phyloP scores from a whole-genome alignment of 2,113 vertebrate species.

The Sprattus sprattus region DNA sequence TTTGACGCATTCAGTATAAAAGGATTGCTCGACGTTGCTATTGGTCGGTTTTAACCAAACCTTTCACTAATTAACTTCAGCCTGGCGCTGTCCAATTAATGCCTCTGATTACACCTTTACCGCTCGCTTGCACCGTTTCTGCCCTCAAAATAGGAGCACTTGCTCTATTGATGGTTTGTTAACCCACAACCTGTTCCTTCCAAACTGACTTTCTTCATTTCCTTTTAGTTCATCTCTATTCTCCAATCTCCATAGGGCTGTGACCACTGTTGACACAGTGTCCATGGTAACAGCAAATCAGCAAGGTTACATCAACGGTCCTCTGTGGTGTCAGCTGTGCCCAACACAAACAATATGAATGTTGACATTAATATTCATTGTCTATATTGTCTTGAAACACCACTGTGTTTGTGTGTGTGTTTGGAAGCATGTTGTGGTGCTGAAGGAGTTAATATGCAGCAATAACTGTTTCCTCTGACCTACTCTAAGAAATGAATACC shows the following conservation, averaged over 20 bases:
- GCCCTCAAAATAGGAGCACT: neutral
- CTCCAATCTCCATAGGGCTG: neutral
- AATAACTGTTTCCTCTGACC: neutral
- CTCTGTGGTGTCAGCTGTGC: neutral
- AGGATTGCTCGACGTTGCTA: too few relatives aligned
- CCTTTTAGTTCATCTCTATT: neutral
- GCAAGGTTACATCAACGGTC: neutral
- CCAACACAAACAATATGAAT: neutral
- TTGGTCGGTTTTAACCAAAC: too few relatives aligned
- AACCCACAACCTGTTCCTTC: neutral
- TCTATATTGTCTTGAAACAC: neutral
- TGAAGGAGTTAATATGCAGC: neutral
- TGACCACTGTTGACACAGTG: neutral
- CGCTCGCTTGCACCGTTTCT: too few relatives aligned
- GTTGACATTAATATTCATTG: neutral
- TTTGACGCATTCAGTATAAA: too few relatives aligned
- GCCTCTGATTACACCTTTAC: neutral
- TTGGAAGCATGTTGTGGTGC: neutral
- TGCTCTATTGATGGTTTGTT: neutral
- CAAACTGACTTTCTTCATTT: neutral
- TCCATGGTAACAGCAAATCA: neutral
- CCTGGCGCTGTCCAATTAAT: too few relatives aligned
- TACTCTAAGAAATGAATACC: neutral
- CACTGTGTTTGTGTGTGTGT: neutral
- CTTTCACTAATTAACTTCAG: too few relatives aligned